Evolutionary conservation across 2,797 vertebrate species (phyloP).

Genomic region (Dermochelys coriacea): DNA sequence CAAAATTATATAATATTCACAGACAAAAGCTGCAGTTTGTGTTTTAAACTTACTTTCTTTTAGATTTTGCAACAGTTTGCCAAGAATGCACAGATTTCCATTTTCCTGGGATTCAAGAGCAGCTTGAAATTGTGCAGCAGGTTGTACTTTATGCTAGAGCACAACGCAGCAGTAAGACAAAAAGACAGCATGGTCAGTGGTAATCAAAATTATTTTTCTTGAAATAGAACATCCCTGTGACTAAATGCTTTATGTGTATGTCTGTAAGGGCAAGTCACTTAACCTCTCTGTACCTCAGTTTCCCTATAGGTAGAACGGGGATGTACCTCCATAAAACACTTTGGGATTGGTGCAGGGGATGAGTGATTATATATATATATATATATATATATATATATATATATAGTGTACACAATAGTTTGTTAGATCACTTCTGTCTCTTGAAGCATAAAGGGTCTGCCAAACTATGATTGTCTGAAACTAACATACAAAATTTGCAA

Average conservation of each 20-base stretch:
- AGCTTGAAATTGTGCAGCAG: slow-evolving; percentile 95
- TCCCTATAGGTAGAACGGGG: neutral
- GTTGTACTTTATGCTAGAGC: slow-evolving; percentile 94
- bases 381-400: too few relatives aligned
- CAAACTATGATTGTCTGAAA: neutral
- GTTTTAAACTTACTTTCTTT: neutral
- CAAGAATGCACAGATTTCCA: slow-evolving; percentile 98
- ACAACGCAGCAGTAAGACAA: slow-evolving; percentile 90
- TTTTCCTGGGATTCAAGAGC: slow-evolving; percentile 92
- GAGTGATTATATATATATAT: too few relatives aligned
- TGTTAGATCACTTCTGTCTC: neutral
- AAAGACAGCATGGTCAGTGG: slow-evolving; percentile 87
- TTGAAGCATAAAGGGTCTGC: neutral
- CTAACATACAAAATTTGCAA: neutral
- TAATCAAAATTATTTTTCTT: slow-evolving; percentile 54
- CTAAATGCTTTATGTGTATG: neutral
- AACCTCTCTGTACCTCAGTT: neutral
- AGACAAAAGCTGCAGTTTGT: neutral
- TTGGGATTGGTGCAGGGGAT: too few relatives aligned
- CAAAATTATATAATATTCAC: slow-evolving; percentile 11
- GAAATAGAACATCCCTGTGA: slow-evolving; percentile 46
- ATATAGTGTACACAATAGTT: neutral
- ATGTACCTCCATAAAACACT: neutral
- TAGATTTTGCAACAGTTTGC: slow-evolving; percentile 96
- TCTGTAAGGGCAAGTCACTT: neutral